A percentile compares a stretch with the other conserved stretches of the same genome.
These are phyloP conservation scores for Lasiurus borealis DNA, from an alignment of 2,113 vertebrate genomes.

Conservation along the genomic window DNA sequence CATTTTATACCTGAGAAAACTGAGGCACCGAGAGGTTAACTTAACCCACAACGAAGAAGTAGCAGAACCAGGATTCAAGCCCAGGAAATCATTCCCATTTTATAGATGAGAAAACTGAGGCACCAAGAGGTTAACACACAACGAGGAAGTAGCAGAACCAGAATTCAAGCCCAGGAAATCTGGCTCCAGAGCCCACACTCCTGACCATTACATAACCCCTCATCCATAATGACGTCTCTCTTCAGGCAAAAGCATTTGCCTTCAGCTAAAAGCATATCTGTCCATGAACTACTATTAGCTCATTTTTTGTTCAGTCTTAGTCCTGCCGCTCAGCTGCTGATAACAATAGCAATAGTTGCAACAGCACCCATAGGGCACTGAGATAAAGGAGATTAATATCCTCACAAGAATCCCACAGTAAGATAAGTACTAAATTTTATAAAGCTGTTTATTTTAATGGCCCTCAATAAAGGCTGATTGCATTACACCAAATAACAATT, in stretches of 20 bases:
- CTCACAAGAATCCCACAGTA: constrained; percentile 17
- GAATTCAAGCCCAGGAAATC: constrained; percentile 30
- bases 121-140: background rate
- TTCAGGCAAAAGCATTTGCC: background rate
- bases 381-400: constrained; percentile 36
- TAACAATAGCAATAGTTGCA: background rate
- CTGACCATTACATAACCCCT: constrained; percentile 7
- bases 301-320: background rate
- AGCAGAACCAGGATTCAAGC: constrained; percentile 19
- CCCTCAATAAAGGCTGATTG: constrained; percentile 51
- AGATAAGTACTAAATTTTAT: constrained; percentile 42
- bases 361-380: background rate
- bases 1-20: constrained; percentile 32
- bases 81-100: background rate
- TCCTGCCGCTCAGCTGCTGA: background rate
- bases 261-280: constrained; percentile 35
- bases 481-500: constrained; percentile 64
- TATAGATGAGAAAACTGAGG: constrained; percentile 33
- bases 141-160: background rate
- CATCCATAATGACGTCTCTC: background rate
- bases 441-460: constrained; percentile 61
- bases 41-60: background rate
- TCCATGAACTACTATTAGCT: constrained; percentile 45
- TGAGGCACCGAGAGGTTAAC: constrained; percentile 32
- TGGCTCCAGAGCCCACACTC: background rate